Conservation (phyloP, 2,113 vertebrate species). For the Eptatretus burgeri region DNA sequence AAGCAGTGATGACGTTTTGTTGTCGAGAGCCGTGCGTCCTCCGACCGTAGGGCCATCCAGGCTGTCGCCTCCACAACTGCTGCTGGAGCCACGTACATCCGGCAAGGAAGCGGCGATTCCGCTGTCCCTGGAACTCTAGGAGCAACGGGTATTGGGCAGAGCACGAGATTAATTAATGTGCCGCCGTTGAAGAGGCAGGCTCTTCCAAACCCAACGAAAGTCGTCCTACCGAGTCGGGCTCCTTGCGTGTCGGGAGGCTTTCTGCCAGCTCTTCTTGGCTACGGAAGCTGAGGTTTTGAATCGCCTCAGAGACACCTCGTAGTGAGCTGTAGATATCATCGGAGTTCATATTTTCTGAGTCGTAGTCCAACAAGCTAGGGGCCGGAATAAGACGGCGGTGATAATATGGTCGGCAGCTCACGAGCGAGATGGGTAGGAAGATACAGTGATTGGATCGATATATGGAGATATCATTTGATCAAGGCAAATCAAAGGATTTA, state of each 20-base stretch:
- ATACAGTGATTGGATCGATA: background rate
- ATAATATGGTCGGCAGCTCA: no score
- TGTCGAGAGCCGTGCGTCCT: constrained; percentile 62
- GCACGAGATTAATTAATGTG: background rate
- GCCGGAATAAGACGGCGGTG: background rate
- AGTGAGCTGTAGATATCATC: constrained; percentile 6
- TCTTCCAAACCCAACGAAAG: background rate
- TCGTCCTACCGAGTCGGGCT: background rate
- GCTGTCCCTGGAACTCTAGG: background rate
- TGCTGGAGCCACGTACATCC: background rate
- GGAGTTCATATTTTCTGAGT: constrained; percentile 3
- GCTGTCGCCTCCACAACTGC: background rate
- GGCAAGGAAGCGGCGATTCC: constrained; percentile 4
- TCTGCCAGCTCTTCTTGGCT: constrained; percentile 3
- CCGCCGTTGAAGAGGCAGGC: background rate
- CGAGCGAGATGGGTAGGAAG: background rate
- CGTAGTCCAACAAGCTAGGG: constrained; percentile 4
- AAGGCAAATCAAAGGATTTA: background rate
- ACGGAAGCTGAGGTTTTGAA: constrained; percentile 6
- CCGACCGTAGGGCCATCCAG: constrained; percentile 22
- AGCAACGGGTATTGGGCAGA: background rate
- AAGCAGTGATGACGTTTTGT: constrained; percentile 66
- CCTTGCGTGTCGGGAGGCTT: background rate
- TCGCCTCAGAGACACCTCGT: constrained; percentile 1
- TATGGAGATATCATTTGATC: background rate